Evolutionary conservation across 1,140 invertebrate species (phyloP).

Genomic region (Drosophila funebris): DNA sequence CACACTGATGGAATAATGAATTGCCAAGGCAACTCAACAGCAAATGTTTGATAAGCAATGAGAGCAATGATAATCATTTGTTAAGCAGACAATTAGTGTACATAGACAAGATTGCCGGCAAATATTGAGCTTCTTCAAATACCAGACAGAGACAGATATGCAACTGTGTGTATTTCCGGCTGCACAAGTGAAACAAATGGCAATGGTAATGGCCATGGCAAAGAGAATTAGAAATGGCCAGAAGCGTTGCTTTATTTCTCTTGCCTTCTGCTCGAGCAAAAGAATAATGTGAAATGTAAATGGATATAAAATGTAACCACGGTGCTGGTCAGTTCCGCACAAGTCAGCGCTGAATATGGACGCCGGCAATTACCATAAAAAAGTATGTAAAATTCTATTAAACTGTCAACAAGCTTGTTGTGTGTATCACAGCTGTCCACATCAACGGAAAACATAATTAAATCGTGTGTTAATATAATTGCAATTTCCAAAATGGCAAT

Average conservation of each 20-base stretch:
- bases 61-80: background rate
- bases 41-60: background rate
- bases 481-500: conserved; percentile 9
- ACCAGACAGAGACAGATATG: background rate
- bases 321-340: conserved; percentile 51
- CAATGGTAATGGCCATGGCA: conserved; percentile 57
- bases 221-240: conserved; percentile 49
- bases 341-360: conserved; percentile 72
- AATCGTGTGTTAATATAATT: conserved; percentile 36
- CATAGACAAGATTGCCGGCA: background rate
- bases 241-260: conserved; percentile 14
- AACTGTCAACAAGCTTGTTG: background rate
- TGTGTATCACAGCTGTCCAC: background rate
- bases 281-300: conserved; percentile 56
- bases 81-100: background rate
- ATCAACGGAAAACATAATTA: conserved; percentile 32
- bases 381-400: conserved; percentile 53
- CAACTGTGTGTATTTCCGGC: background rate
- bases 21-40: background rate
- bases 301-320: conserved; percentile 67
- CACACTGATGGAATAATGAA: too few relatives aligned
- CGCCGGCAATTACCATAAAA: conserved; percentile 62
- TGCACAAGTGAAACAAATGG: conserved; percentile 34
- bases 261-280: conserved; percentile 13
- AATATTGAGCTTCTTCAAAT: conserved; percentile 4